Evolutionary conservation across 1,140 invertebrate genomes (phyloP).

Genomic region (Ceratitis capitata): DNA sequence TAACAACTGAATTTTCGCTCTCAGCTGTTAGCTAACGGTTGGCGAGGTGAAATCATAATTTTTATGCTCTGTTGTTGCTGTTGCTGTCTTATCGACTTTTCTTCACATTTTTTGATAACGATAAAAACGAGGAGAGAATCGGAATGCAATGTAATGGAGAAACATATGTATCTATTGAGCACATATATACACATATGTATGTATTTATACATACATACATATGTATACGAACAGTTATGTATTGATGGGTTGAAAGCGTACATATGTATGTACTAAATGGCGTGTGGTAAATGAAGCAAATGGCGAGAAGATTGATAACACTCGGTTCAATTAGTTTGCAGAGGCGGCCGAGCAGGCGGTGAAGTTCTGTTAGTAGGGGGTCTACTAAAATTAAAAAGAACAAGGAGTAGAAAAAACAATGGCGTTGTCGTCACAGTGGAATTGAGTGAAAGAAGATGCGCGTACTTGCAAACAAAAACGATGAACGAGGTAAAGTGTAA

Average conservation of each 20-base stretch:
- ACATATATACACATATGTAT: not conserved
- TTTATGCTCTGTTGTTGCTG: not conserved
- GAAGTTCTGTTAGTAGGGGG: conserved; percentile 2
- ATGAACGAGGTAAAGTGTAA: not conserved
- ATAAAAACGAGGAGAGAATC: not conserved
- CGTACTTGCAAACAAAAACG: no score
- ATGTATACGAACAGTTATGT: not conserved
- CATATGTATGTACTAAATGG: not conserved
- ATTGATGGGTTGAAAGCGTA: not conserved
- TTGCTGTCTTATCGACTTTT: conserved; percentile 24
- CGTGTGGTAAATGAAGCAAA: conserved; percentile 21
- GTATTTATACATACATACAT: not conserved
- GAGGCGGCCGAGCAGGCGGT: no score
- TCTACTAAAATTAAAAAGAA: not conserved
- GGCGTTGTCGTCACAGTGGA: not conserved
- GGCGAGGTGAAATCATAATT: not conserved
- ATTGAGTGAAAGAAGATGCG: not conserved
- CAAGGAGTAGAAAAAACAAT: not conserved
- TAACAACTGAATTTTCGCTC: no score
- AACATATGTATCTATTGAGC: not conserved
- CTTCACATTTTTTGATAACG: conserved; percentile 13
- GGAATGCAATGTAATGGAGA: not conserved
- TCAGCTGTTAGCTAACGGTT: not conserved
- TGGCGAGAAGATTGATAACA: conserved; percentile 9
- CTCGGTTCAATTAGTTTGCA: not conserved